A percentile compares a stretch with the other conserved stretches of the same genome.
phyloP scores from a whole-genome alignment of 2,797 vertebrate species.

The Serranus cabrilla region DNA sequence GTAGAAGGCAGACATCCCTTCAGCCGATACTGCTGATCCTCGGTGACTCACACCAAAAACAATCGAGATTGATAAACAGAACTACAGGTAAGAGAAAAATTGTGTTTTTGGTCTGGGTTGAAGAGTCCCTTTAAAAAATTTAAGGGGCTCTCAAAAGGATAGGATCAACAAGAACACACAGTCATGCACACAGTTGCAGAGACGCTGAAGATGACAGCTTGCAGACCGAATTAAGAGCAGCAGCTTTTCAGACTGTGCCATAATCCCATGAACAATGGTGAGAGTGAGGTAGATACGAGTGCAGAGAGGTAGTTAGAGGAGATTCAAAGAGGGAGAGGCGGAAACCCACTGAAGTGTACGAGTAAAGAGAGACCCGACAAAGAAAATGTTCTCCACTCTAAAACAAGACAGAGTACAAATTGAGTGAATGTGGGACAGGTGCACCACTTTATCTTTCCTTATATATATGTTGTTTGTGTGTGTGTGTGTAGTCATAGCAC shows the following conservation, averaged over 20 bases:
- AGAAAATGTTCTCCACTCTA: slow-evolving; percentile 22
- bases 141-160: neutral
- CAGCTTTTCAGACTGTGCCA: slow-evolving; percentile 48
- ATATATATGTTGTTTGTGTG: slow-evolving; percentile 11
- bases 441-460: slow-evolving; percentile 35
- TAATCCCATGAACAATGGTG: slow-evolving; percentile 64
- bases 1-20: too few species aligned
- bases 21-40: too few species aligned
- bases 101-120: too few species aligned
- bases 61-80: too few species aligned
- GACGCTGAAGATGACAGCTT: slow-evolving; percentile 47
- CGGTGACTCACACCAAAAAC: too few species aligned
- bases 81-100: too few species aligned
- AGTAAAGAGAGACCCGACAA: slow-evolving; percentile 16
- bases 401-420: slow-evolving; percentile 33
- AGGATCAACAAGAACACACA: slow-evolving; percentile 4
- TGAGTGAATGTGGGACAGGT: slow-evolving; percentile 48
- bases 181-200: slow-evolving; percentile 6
- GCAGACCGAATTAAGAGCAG: slow-evolving; percentile 61
- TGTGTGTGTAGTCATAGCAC: slow-evolving; percentile 17
- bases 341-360: neutral
- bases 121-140: neutral
- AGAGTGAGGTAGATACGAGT: slow-evolving; percentile 13
- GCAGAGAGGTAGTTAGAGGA: slow-evolving; percentile 19
- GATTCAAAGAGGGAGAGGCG: slow-evolving; percentile 20